Evolutionary conservation across 1,140 invertebrate species (phyloP).

Genomic region (Bombyx mori): DNA sequence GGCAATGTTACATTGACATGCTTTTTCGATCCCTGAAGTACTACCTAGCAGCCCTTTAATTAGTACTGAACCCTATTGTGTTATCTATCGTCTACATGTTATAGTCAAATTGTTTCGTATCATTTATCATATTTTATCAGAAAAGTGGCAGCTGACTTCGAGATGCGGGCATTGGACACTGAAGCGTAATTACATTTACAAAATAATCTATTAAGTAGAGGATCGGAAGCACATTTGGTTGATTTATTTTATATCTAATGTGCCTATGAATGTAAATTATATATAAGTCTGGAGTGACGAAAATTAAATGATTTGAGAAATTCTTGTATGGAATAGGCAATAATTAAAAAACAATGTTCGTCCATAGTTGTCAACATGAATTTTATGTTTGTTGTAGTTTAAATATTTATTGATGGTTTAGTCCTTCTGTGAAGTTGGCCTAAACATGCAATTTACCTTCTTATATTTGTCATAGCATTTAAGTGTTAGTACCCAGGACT

Average conservation of each 20-base stretch:
- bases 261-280: conserved; percentile 70
- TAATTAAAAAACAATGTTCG: conserved; percentile 23
- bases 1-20: conserved; percentile 46
- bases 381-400: conserved; percentile 18
- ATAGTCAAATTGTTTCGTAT: conserved; percentile 51
- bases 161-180: conserved; percentile 59
- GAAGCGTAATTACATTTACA: conserved; percentile 45
- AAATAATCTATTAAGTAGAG: conserved; percentile 53
- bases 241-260: conserved; percentile 67
- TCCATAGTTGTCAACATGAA: conserved; percentile 17
- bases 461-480: conserved; percentile 37
- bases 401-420: conserved; percentile 14
- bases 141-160: conserved; percentile 42
- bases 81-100: conserved; percentile 52
- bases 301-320: conserved; percentile 49
- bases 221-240: conserved; percentile 62
- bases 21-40: conserved; percentile 51
- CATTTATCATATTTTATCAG: no score
- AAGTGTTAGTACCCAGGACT: conserved; percentile 34
- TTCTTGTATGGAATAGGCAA: conserved; percentile 38
- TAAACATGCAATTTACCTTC: conserved; percentile 43
- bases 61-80: conserved; percentile 37
- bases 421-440: conserved; percentile 45
- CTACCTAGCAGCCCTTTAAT: conserved; percentile 36
- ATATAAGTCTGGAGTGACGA: conserved; percentile 59